Conservation (phyloP, 2,888 invertebrate species). For the Nasonovia ribisnigri region DNA sequence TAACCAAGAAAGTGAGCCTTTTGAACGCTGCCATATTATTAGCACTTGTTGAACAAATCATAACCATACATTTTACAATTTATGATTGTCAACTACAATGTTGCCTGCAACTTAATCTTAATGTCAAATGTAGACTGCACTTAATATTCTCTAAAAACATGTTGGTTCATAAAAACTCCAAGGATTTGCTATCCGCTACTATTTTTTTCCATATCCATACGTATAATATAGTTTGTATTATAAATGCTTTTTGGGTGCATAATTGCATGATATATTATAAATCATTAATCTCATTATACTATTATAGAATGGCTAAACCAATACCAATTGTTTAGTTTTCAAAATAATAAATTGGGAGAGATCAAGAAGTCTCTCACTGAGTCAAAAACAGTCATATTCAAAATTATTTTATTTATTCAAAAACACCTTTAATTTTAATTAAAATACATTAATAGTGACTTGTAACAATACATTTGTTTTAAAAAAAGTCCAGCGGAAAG, state of each 20-base stretch:
- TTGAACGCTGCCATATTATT: neutral
- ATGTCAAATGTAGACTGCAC: neutral
- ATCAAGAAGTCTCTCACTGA: neutral
- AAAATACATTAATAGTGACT: too few relatives aligned
- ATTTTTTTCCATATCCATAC: neutral
- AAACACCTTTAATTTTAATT: too few relatives aligned
- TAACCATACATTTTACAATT: neutral
- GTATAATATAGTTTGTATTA: neutral
- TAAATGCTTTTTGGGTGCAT: neutral
- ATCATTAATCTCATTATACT: neutral
- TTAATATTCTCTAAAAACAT: neutral
- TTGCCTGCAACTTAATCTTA: neutral
- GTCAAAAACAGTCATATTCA: too few relatives aligned
- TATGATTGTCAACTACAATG: neutral
- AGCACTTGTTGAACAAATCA: neutral
- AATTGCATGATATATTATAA: neutral
- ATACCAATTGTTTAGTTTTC: neutral
- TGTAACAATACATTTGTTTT: too few relatives aligned
- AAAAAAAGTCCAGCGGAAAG: too few relatives aligned
- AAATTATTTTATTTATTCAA: too few relatives aligned
- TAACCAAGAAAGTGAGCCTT: neutral
- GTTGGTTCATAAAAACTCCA: neutral
- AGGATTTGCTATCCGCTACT: neutral
- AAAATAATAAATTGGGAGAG: neutral
- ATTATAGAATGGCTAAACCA: neutral